These are phyloP conservation scores for Acrobasis repandana DNA, from an alignment of 2,888 invertebrate genomes.

Conservation along the genomic window DNA sequence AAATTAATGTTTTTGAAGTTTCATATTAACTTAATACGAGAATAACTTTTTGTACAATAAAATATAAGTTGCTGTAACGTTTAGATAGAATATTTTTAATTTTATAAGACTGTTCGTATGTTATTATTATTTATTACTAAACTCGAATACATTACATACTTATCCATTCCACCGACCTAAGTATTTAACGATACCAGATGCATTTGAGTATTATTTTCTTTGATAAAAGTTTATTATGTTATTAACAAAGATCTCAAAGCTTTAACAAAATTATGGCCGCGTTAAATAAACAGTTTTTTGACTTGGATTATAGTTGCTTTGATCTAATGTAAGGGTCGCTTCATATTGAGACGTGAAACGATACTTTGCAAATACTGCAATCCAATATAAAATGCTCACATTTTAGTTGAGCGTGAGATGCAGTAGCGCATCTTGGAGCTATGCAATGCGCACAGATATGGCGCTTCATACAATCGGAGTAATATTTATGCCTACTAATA, in stretches of 20 bases:
- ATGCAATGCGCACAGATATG: too few relatives aligned
- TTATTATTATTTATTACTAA: constrained; percentile 60
- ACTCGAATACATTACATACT: constrained; percentile 63
- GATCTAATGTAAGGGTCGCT: too few relatives aligned
- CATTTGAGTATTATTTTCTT: constrained; percentile 67
- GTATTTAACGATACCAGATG: constrained; percentile 65
- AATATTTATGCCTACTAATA: too few relatives aligned
- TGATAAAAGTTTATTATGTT: constrained; percentile 36
- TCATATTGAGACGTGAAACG: too few relatives aligned
- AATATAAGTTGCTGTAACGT: constrained; percentile 56
- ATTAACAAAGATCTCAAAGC: constrained; percentile 52
- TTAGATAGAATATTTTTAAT: constrained; percentile 61
- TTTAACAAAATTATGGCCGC: constrained; percentile 53
- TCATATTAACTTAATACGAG: constrained; percentile 46
- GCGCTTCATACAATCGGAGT: too few relatives aligned
- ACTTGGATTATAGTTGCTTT: constrained; percentile 15
- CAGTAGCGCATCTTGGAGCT: too few relatives aligned
- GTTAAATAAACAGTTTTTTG: constrained; percentile 37
- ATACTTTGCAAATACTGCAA: too few relatives aligned
- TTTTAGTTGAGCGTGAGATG: too few relatives aligned
- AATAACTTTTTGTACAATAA: constrained; percentile 56
- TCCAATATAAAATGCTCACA: too few relatives aligned
- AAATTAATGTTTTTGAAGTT: constrained; percentile 48
- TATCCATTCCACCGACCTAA: constrained; percentile 78
- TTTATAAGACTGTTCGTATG: constrained; percentile 75